Evolutionary conservation across 2,888 invertebrate species (phyloP).

Genomic region (Papilio gigon): DNA sequence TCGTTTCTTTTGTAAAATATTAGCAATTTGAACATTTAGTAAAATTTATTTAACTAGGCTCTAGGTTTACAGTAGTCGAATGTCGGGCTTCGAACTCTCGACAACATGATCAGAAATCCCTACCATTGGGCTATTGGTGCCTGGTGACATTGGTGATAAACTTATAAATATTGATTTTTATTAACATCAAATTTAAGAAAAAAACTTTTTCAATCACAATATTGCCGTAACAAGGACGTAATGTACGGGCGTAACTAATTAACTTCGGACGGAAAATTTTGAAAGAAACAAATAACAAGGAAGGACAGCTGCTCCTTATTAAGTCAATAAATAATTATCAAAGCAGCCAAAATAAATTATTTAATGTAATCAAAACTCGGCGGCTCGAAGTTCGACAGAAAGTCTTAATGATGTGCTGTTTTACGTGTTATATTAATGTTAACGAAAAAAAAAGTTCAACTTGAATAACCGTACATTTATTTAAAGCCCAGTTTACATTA

Average conservation of each 20-base stretch:
- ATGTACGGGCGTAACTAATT: conserved; percentile 20
- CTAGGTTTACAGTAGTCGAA: too few relatives aligned
- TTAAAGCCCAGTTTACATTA: too few relatives aligned
- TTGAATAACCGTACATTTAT: too few relatives aligned
- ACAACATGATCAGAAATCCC: too few relatives aligned
- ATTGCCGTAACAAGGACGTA: conserved; percentile 4
- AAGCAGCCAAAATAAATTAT: conserved; percentile 20
- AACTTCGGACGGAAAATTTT: conserved; percentile 10
- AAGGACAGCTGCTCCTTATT: conserved; percentile 25
- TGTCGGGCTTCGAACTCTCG: too few relatives aligned
- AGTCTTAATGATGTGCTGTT: neutral
- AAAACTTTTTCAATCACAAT: conserved; percentile 10
- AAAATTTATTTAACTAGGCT: too few relatives aligned
- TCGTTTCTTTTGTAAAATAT: too few relatives aligned
- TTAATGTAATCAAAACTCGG: conserved; percentile 11
- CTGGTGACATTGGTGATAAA: neutral
- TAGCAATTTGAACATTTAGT: too few relatives aligned
- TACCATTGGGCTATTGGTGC: too few relatives aligned
- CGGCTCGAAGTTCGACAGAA: conserved; percentile 1
- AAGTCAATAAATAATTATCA: conserved; percentile 22
- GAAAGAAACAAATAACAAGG: conserved; percentile 23
- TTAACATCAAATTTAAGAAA: neutral
- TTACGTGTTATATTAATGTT: neutral
- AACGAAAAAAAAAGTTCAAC: neutral
- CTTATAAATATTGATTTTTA: neutral